Percentiles rank a stretch among this genome's conserved stretches.
phyloP scores from a whole-genome alignment of 30 jellyfish, hydroid and myxozoan genomes.

The Aurelia aurita region DNA sequence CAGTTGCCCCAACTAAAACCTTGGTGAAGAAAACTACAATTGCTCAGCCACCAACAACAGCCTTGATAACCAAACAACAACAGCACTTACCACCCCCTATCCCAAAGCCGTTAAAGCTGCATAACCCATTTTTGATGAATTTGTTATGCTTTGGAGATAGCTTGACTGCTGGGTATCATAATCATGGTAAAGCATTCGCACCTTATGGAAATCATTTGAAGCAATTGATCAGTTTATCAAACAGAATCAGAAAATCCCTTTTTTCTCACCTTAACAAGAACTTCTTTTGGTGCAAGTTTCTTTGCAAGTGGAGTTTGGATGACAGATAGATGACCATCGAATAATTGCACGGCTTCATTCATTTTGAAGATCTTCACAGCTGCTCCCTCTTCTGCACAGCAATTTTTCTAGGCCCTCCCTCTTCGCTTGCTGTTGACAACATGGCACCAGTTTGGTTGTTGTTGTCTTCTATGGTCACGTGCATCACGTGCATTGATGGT shows the following conservation, averaged over 20 bases:
- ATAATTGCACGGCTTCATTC: conserved; percentile 79
- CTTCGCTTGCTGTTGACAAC: too few species aligned
- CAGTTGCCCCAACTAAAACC: conserved; percentile 19
- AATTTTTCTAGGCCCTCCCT: neutral
- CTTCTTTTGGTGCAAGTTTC: conserved; percentile 31
- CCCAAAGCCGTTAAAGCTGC: conserved; percentile 83
- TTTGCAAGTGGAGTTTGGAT: conserved; percentile 69
- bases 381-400: neutral
- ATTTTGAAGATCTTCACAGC: neutral
- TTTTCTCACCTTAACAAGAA: conserved; percentile 53
- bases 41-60: conserved; percentile 19
- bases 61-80: conserved; percentile 18
- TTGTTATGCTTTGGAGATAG: conserved; percentile 97
- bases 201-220: conserved; percentile 88
- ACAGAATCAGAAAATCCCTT: neutral
- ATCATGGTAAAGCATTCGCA: conserved; percentile 89
- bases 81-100: conserved; percentile 71
- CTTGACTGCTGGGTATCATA: conserved; percentile 94
- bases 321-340: conserved; percentile 62
- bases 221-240: conserved; percentile 39
- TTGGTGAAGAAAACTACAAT: conserved; percentile 13
- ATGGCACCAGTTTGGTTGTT: too few species aligned
- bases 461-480: too few species aligned
- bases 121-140: conserved; percentile 72
- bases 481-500: too few species aligned